Evolutionary conservation across 2,888 invertebrate species (phyloP).

Genomic region (Miltochrista miniata): DNA sequence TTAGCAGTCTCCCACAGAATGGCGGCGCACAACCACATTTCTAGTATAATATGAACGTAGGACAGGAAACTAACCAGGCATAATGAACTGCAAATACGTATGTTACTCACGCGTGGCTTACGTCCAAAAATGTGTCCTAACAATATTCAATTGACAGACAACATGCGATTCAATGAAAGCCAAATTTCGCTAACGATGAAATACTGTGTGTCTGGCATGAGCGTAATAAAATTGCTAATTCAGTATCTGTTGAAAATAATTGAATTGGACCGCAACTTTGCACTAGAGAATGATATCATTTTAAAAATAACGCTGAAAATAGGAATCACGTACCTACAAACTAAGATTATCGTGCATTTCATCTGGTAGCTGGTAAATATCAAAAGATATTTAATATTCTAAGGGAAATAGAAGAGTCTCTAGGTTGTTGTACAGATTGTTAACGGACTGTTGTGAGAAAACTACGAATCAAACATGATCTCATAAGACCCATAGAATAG

Average conservation of each 20-base stretch:
- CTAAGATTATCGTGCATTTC: too few species aligned
- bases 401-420: too few species aligned
- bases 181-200: constrained; percentile 25
- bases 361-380: too few species aligned
- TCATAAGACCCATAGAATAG: too few species aligned
- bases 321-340: too few species aligned
- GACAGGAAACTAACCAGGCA: constrained; percentile 16
- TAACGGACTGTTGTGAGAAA: too few species aligned
- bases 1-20: too few species aligned
- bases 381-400: too few species aligned
- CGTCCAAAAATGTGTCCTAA: constrained; percentile 22
- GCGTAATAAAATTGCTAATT: background rate
- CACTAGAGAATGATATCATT: background rate
- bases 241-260: background rate
- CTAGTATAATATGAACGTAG: too few species aligned
- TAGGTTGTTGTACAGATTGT: too few species aligned
- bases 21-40: too few species aligned
- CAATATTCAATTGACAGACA: constrained; percentile 22
- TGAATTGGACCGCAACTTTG: background rate
- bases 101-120: constrained; percentile 27
- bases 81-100: constrained; percentile 8
- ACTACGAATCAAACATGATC: too few species aligned
- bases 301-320: background rate
- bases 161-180: constrained; percentile 20
- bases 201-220: background rate